A percentile compares a stretch with the other conserved stretches of the same genome.
Evolutionary conservation across 1,140 invertebrate genomes (phyloP).

Genomic region (Idris sp.): DNA sequence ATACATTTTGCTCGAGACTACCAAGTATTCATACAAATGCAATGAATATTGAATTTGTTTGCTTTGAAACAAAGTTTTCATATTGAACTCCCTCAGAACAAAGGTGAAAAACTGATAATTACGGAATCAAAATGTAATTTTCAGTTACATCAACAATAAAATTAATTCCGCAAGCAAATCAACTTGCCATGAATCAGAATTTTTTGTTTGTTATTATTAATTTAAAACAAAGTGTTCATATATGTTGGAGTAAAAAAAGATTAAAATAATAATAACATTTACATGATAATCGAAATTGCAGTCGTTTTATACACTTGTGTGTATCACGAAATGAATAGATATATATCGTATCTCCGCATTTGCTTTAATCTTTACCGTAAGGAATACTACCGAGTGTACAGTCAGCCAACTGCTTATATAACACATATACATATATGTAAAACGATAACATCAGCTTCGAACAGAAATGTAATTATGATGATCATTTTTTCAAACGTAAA

Average conservation of each 20-base stretch:
- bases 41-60: slow-evolving; percentile 22
- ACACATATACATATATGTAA: slow-evolving; percentile 14
- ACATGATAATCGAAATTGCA: slow-evolving; percentile 44
- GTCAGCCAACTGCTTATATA: slow-evolving; percentile 31
- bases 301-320: slow-evolving; percentile 33
- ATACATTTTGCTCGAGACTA: too few species aligned
- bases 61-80: slow-evolving; percentile 1
- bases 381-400: slow-evolving; percentile 41
- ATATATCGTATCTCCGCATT: slow-evolving; percentile 47
- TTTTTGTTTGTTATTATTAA: too few species aligned
- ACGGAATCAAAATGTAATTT: slow-evolving; percentile 8
- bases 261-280: slow-evolving; percentile 31
- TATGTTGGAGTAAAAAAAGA: too few species aligned
- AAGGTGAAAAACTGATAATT: slow-evolving; percentile 37
- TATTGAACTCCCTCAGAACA: slow-evolving; percentile 15
- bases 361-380: slow-evolving; percentile 54
- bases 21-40: slow-evolving; percentile 4
- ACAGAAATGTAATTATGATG: slow-evolving; percentile 48
- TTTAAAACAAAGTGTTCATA: too few species aligned
- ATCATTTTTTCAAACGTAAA: slow-evolving; percentile 49
- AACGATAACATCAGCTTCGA: slow-evolving; percentile 49
- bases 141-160: too few species aligned
- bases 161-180: too few species aligned
- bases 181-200: too few species aligned
- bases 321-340: slow-evolving; percentile 36